Percentiles rank a stretch among this genome's conserved stretches.
Conservation (phyloP, 2,797 vertebrate species). For the Sebastiscus albofasciatus region DNA sequence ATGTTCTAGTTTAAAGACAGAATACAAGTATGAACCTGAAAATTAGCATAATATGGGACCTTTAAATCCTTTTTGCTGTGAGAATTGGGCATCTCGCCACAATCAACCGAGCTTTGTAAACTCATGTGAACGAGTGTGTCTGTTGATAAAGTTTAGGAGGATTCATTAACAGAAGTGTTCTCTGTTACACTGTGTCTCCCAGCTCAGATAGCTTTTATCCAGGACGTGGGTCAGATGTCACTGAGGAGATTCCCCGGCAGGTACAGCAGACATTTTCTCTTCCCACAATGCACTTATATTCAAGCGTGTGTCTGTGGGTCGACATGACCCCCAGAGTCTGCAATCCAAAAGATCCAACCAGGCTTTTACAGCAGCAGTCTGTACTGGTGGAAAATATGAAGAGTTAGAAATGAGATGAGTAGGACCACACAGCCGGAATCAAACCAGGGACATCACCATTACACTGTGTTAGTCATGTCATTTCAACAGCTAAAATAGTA, state of each 20-base stretch:
- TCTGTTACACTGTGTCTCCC: constrained; percentile 19
- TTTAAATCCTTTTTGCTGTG: neutral
- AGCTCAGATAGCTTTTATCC: constrained; percentile 95
- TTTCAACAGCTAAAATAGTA: neutral
- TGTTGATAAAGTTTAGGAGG: neutral
- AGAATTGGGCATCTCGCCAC: neutral
- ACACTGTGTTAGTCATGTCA: neutral
- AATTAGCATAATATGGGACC: neutral
- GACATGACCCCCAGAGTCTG: neutral
- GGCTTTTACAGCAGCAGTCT: neutral
- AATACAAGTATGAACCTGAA: too few species aligned
- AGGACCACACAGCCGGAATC: neutral
- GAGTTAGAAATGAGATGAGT: neutral
- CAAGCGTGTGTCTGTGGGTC: neutral
- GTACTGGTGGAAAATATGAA: neutral
- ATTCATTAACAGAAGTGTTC: neutral
- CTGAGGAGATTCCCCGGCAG: constrained; percentile 85
- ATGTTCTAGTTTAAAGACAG: too few species aligned
- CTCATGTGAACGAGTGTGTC: neutral
- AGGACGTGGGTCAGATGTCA: constrained; percentile 91
- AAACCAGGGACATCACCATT: neutral
- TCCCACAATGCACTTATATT: neutral
- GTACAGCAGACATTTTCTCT: constrained; percentile 71
- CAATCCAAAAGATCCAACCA: neutral
- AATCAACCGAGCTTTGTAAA: neutral